Base-by-base conservation (phyloP, 2,797 vertebrate species). In the Rhynchotus rufescens region DNA sequence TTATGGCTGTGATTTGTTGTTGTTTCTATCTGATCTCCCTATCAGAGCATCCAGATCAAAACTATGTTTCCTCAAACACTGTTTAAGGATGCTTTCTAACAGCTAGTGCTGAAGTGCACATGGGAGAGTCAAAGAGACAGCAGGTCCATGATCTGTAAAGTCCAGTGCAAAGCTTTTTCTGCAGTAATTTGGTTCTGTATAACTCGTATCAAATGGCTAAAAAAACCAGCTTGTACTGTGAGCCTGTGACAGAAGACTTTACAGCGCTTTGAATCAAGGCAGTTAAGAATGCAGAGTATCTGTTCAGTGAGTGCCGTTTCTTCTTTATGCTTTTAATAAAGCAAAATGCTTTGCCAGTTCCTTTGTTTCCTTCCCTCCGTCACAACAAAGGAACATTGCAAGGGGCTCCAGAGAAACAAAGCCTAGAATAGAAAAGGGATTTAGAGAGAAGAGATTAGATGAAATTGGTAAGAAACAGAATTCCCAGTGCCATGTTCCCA, bases 401-500 rank as follows among this genome's bases (percentile, higher is more conserved):
- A 94, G 79, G 81, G 73, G 64, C 51, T 78, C 60, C 64, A 87
- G 67, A 91, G 84, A 93, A 95, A 93, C 88, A 94, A 89, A 92
- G 36, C 66, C 52, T 54, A 52, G 71, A 87, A 81, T 52, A 89
- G 84, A 85, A 85, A 91, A 74, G 56, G 64, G 73, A 52, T 93
- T 91, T 89, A 81, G 59, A 69, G 40, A 75, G 76, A 78, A 81
- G 47, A 95, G 80, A 87, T 96, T 88, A 92, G 82, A 85, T 87
- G 51, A 84, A 78, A 90, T 49, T 80, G 79, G 54, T 88, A 83
- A 86, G 60, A 76, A 87, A 81, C 85, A 81, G 67, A 88, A 85
- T 80, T 93, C 73, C 77, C 65, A 34, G 64, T 47, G 36, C 69
- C 22, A 2, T 44, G 57, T 87, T 91, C 36, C 73, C 47, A 78